Evolutionary conservation across 2,113 vertebrate species (phyloP), one percentile per base, ranked within the genome.

Genomic region (Sialia sialis): DNA sequence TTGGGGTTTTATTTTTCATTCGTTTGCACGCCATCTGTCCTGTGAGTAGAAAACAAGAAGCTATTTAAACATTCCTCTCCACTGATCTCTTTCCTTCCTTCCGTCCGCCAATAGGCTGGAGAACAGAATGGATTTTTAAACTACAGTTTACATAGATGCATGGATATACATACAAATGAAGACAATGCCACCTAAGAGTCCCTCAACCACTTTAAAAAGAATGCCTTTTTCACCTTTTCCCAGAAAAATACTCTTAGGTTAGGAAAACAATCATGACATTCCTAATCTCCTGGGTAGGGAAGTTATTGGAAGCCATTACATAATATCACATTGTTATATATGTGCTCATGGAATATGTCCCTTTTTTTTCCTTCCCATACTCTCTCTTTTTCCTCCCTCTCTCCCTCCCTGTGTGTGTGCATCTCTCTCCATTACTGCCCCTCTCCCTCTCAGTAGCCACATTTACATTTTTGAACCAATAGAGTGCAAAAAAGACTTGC

Each of bases 1-100:
- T 83, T 87, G 51, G 70, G 70, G 29, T 80, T 95, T 94, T 91
- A 89, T 96, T 96, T 82, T 97, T 94, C 87, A 62, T 95, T 73
- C 72, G 39, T 87, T 96, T 96, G 94, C 95, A 95, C 25, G 43
- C 94, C 95, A 95, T 97, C 95, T 97, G 96, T 96, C 93, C 94
- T 93, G 82, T 90, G 81, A 94, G 74, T 75, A 59, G 91, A 96
- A 96, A 94, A 95, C 91, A 97, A 95, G 86, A 94, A 96, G 76
- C 79, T 94, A 92, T 95, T 97, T 94, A 91, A 94, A 94, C 94
- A 93, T 96, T 97, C 93, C 84, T 93, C 92, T 90, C 74, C 58
- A 84, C 78, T 96, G 94, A 87, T 92, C 86, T 92, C 91, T 90
- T 97, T 97, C 96, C 95, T 97, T 97, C 96, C 96, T 95, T 95